phyloP scores from a whole-genome alignment of 2,113 vertebrate genomes.

The Limnothrissa miodon region DNA sequence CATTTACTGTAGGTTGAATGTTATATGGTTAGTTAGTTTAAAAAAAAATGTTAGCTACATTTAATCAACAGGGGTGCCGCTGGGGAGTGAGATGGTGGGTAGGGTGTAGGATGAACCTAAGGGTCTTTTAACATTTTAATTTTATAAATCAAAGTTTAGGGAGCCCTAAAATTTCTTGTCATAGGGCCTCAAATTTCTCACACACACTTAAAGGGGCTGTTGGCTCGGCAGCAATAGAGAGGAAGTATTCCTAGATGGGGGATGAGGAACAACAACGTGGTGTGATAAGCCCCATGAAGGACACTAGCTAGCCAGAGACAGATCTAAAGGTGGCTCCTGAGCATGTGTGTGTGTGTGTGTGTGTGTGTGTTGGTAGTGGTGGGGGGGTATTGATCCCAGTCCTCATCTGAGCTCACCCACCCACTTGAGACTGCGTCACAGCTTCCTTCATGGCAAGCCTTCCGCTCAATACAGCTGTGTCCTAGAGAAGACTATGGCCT shows the following conservation, averaged over 20 bases:
- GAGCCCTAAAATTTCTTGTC: no score
- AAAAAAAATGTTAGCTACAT: no score
- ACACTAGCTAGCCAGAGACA: slow-evolving; percentile 4
- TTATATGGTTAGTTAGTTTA: no score
- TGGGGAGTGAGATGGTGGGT: no score
- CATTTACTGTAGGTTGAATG: no score
- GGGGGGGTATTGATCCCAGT: neutral
- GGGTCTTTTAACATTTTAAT: no score
- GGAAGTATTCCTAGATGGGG: neutral
- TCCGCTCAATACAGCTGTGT: neutral
- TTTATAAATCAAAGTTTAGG: no score
- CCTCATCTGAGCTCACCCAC: neutral
- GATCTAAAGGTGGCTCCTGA: neutral
- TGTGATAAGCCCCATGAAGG: neutral
- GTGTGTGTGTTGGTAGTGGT: no score
- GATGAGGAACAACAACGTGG: neutral
- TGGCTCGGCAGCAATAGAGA: neutral
- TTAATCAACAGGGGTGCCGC: no score
- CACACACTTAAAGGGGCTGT: neutral
- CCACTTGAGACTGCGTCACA: neutral
- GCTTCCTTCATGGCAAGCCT: neutral
- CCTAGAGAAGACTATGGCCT: neutral
- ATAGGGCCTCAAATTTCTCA: no score
- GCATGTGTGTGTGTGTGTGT: no score
- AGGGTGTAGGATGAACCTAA: no score